A percentile compares a stretch with the other conserved stretches of the same genome.
Conservation (phyloP, 2,888 invertebrate genomes). For the Galeopsomyia nigrocyanea region DNA sequence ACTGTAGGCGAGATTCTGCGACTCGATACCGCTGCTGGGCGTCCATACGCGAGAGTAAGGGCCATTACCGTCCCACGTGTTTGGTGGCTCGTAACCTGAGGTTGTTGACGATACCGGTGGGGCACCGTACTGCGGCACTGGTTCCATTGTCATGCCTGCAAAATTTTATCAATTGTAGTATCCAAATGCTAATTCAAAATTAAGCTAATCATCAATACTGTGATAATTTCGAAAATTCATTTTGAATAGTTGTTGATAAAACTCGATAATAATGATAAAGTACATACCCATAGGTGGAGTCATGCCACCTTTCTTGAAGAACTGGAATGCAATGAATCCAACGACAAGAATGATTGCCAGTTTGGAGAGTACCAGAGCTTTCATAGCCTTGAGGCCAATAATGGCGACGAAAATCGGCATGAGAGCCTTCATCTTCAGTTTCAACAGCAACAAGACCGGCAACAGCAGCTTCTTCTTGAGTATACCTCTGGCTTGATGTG, state of each 20-base stretch:
- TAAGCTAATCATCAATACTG: no score
- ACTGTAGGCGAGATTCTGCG: slow-evolving; percentile 68
- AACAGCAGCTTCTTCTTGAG: slow-evolving; percentile 87
- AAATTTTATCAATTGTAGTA: slow-evolving; percentile 16
- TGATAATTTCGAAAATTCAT: background rate
- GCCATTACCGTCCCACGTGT: slow-evolving; percentile 81
- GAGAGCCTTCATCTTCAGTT: slow-evolving; percentile 86
- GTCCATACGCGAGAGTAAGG: slow-evolving; percentile 87
- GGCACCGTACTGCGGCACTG: slow-evolving; percentile 77
- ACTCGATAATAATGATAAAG: slow-evolving; percentile 2
- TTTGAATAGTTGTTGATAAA: background rate
- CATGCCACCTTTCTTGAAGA: slow-evolving; percentile 83
- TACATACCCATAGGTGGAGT: slow-evolving; percentile 62
- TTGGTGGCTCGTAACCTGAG: slow-evolving; percentile 74
- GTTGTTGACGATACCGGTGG: slow-evolving; percentile 74
- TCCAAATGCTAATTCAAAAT: background rate
- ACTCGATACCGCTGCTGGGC: slow-evolving; percentile 62
- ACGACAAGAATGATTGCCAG: slow-evolving; percentile 84
- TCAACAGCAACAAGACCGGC: slow-evolving; percentile 83
- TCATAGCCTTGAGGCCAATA: slow-evolving; percentile 85
- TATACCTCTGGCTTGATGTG: slow-evolving; percentile 75
- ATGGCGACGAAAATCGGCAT: slow-evolving; percentile 86
- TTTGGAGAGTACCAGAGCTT: slow-evolving; percentile 87
- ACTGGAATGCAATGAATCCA: slow-evolving; percentile 84
- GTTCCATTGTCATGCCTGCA: slow-evolving; percentile 80